Base-by-base conservation (phyloP, 2,113 vertebrate species). In the Urocitellus parryii region DNA sequence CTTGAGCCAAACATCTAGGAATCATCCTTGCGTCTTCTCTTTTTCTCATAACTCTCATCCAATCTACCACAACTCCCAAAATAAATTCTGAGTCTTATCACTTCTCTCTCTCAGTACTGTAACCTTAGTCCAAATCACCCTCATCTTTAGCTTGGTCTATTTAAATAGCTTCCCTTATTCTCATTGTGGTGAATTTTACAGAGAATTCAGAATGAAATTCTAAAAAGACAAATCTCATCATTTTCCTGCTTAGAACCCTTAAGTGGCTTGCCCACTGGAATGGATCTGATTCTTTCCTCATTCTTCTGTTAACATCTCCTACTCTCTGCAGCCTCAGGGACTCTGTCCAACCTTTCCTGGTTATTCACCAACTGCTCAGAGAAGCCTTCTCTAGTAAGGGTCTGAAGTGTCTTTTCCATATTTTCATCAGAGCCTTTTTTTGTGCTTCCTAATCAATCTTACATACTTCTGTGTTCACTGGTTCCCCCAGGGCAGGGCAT, bases 1-100 rank as follows among this genome's bases (percentile, higher is more conserved):
- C 74, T 53, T 51, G 39, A 97, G 91, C 82, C 92, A 89, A 92
- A 95, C 67, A 63, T 68, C 77, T 78, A 85, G 39, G 51, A 80
- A 48, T 95, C 39, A n/a, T 77, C 76, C 61, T 85, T 65, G 42
- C 53, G 51, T 51, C 37, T 65, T 89, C 37, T 82, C 24, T 88
- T 81, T 73, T 79, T 39, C 91, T 73, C 72, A 7, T 24, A 88
- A 56, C 18, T 27, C n/a, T 81, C 53, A 63, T 37, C n/a, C 58
- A 90, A 25, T 53, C 53, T 74, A 22, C 29, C 14, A 58, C 25
- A 70, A 37, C 51, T 83, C 22, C 45, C 56, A 14, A 70, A 82
- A 63, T 86, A 39, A 74, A 85, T 70, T 39, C 72, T 25, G 7
- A 39, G n/a, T 61, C n/a, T 34, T 8, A 51, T 53, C 5, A 16